Evolutionary conservation across 2,113 vertebrate species (phyloP).

Genomic region (Eonycteris spelaea): DNA sequence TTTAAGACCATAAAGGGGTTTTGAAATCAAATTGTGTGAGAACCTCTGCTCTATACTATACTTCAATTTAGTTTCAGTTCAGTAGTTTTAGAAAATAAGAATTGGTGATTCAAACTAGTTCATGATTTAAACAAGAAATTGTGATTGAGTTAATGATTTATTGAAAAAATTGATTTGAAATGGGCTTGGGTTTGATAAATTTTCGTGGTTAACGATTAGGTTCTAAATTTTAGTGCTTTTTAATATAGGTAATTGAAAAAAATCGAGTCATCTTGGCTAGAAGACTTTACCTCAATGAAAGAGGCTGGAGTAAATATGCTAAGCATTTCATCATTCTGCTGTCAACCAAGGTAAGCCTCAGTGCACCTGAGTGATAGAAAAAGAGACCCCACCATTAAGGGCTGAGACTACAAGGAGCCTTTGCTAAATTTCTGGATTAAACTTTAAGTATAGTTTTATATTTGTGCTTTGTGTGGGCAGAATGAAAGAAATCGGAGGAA

Average conservation of each 20-base stretch:
- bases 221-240: conserved; percentile 42
- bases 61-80: not conserved
- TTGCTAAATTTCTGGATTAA: not conserved
- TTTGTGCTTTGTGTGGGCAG: conserved; percentile 2
- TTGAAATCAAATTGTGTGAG: not conserved
- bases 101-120: conserved; percentile 27
- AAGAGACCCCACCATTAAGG: not conserved
- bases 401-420: not conserved
- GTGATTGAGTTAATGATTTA: not conserved
- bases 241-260: conserved; percentile 86
- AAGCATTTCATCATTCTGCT: conserved; percentile 84
- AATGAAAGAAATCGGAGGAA: conserved; percentile 33
- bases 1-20: not conserved
- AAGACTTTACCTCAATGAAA: conserved; percentile 84
- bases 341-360: conserved; percentile 78
- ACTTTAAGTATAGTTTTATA: not conserved
- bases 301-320: conserved; percentile 83
- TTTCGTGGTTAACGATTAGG: not conserved
- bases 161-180: conserved; percentile 27
- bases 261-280: conserved; percentile 85
- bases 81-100: conserved; percentile 4
- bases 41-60: not conserved
- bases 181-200: not conserved
- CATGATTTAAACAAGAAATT: conserved; percentile 31
- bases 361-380: not conserved